Evolutionary conservation across 2,797 vertebrate genomes (phyloP), one percentile per base, ranked within the genome.

Genomic region (Xiphophorus birchmanni): DNA sequence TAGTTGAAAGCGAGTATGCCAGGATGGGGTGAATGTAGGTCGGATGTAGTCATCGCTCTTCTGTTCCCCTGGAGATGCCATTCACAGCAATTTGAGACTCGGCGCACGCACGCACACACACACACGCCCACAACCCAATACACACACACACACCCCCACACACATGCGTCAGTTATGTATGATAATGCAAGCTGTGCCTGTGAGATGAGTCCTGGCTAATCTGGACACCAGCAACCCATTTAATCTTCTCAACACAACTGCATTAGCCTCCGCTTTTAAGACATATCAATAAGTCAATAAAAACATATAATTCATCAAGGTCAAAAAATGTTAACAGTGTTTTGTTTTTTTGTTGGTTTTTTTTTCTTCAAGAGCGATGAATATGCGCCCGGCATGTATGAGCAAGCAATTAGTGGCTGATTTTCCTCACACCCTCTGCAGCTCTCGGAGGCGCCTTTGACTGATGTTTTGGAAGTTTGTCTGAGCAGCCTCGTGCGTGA

Each of bases 271-370:
- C 82, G 80, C 93, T 94, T 95, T 94, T 93, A 95, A 95, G 90
- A 95, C 94, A 95, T 95, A 94, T 95, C 94, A 95, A 93, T 94
- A 95, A 94, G 90, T 95, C 94, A 95, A 94, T 95, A 94, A 94
- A 91, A 94, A 90, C 90, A 91, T 89, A 95, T 94, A 90, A 96
- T 95, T 95, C 87, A 92, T 93, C 93, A 95, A 95, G 95, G 94
- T 95, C 93, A 89, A 95, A 96, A 93, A 91, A 91, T 89, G 91
- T 91, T 87, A 94, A 76, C 21, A 72, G 37, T 26, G 4, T 67
- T 60, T 60, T 60, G 10, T 60, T 29, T 60, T 58, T 56, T 26
- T n/a, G 9, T 29, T 58, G 9, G 5, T 5, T 40, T 40, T 54
- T 54, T 42, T n/a, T 4, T 85, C 84, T 91, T 88, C 29, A 40